Conservation (phyloP, 2,797 vertebrate species). For the Scyliorhinus canicula region DNA sequence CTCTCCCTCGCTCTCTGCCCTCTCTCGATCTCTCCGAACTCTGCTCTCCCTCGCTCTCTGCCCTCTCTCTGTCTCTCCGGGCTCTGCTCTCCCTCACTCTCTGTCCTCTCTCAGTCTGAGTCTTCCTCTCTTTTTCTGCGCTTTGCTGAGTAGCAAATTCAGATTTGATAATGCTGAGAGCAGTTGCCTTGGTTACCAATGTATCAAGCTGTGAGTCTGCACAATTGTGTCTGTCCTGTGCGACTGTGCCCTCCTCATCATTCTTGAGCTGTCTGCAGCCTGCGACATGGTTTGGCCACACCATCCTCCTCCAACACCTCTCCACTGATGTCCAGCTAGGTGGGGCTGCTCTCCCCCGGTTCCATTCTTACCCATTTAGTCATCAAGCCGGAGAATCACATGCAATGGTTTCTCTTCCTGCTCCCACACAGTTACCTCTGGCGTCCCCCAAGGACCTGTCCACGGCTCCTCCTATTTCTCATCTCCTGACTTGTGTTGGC, state of each 20-base stretch:
- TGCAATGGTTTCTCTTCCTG: not conserved
- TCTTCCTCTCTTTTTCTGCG: not conserved
- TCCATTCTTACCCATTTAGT: not conserved
- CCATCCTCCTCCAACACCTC: not conserved
- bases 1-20: not conserved
- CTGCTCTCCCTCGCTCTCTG: not conserved
- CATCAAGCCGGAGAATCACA: not conserved
- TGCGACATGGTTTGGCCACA: not conserved
- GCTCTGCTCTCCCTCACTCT: not conserved
- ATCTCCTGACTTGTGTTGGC: not conserved
- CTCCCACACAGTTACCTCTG: not conserved
- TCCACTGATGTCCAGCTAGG: not conserved
- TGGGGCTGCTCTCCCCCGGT: too few species aligned
- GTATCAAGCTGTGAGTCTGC: conserved; percentile 31
- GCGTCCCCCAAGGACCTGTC: not conserved
- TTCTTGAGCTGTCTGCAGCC: not conserved
- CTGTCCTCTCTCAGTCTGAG: not conserved
- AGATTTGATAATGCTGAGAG: conserved; percentile 43
- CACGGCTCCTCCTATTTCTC: not conserved
- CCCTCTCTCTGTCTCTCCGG: not conserved
- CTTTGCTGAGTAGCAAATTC: conserved; percentile 39
- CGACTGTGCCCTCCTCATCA: too few species aligned
- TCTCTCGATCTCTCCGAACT: too few species aligned
- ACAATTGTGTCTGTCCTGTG: not conserved
- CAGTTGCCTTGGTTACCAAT: conserved; percentile 40